phyloP scores from a whole-genome alignment of 2,113 vertebrate genomes.

The Semnornis frantzii region DNA sequence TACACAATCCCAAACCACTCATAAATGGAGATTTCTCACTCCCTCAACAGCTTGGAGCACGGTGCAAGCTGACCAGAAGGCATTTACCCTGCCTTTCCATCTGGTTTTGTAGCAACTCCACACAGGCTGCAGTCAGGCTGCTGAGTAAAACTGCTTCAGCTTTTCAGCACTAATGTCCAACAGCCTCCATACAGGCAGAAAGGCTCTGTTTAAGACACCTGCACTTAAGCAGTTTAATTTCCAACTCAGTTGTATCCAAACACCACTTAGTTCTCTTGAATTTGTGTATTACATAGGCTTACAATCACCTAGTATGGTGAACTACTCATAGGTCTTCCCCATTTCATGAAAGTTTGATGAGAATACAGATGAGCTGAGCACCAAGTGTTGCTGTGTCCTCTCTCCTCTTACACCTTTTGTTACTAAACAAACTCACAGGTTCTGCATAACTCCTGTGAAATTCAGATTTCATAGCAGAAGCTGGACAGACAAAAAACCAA shows the following conservation, averaged over 20 bases:
- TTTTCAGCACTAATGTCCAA: not conserved
- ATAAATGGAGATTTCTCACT: not conserved
- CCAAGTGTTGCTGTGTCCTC: not conserved
- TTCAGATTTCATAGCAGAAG: not conserved
- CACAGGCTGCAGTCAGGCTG: not conserved
- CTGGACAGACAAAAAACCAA: not conserved
- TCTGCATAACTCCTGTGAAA: not conserved
- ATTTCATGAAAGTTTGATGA: not conserved
- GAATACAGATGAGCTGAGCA: not conserved
- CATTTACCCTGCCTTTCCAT: not conserved
- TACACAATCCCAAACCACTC: not conserved
- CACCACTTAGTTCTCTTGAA: not conserved
- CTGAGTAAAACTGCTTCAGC: not conserved
- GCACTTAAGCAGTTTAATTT: not conserved
- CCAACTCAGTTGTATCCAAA: not conserved
- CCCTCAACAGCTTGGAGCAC: not conserved
- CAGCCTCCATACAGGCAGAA: not conserved
- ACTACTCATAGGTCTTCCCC: not conserved
- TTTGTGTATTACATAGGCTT: not conserved
- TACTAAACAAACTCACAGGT: not conserved
- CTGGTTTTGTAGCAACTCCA: not conserved
- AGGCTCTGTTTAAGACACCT: not conserved
- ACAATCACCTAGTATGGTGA: not conserved
- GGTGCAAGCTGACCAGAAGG: not conserved
- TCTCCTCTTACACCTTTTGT: not conserved